Base-by-base conservation (phyloP, 2,797 vertebrate species). In the Lindbergichthys nudifrons region DNA sequence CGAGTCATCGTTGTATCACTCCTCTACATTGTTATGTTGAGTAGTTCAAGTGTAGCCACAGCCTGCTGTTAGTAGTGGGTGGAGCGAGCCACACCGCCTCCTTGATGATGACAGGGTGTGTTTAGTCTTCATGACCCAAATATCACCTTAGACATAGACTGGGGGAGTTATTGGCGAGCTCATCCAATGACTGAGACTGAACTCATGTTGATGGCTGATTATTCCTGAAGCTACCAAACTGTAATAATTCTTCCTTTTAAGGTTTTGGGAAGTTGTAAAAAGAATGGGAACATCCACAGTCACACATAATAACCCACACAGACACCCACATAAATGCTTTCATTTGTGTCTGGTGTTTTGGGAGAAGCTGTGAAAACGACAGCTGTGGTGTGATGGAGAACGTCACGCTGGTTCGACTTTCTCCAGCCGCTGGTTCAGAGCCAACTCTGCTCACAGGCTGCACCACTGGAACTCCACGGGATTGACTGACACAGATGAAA, bases 1-100 rank as follows among this genome's bases (percentile, higher is more conserved):
- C 53, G 72, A 92, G 79, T 91, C 91, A 91, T 75, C 51, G 14
- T 91, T 93, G 88, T 89, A 88, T 93, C 90, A 91, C 81, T 88
- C 85, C 79, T 77, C 70, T 11, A 54, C 82, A 84, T 84, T 91
- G 87, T 89, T 87, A 66, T 73, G 75, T 79, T 83, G 80, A 91
- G 81, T 75, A 81, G 86, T 85, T 89, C 60, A 70, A 88, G 80
- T 73, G 77, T 39, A 39, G 70, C 82, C 82, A 75, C 73, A 79
- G 88, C 65, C 75, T 77, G 77, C 69, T 82, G 81, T 84, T 88
- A 91, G 84, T 85, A 85, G 83, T 85, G 83, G 88, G 92, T 87
- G 89, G 84, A 89, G 88, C 73, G 15, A 88, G 71, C 72, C 51
- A 79, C 60, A 77, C 58, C 62, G 52, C 77, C 89, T 87, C 80